phyloP scores from a whole-genome alignment of 2,888 invertebrate genomes.

The Apocheima hispidaria region DNA sequence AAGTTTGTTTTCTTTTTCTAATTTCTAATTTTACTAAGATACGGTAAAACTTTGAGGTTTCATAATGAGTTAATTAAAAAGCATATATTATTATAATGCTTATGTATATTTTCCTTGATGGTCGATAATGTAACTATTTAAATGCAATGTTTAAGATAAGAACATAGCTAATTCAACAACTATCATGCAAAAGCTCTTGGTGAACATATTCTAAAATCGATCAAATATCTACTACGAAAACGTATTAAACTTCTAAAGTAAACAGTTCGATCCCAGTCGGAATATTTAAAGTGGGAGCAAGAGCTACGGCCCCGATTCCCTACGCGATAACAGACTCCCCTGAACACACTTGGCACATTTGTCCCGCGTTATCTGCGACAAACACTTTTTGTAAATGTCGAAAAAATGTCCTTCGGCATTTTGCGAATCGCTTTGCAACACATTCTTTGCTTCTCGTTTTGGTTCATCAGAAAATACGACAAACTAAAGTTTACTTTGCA shows the following conservation, averaged over 20 bases:
- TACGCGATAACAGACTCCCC: slow-evolving; percentile 61
- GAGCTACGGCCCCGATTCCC: slow-evolving; percentile 59
- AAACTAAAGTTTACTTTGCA: background rate
- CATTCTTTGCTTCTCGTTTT: slow-evolving; percentile 6
- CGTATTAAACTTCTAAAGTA: slow-evolving; percentile 7
- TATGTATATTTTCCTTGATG: too few species aligned
- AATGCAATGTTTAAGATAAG: too few species aligned
- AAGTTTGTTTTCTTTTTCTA: too few species aligned
- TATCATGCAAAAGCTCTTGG: too few species aligned
- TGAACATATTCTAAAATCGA: background rate
- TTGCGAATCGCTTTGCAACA: slow-evolving; percentile 30
- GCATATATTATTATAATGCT: too few species aligned
- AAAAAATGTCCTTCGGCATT: slow-evolving; percentile 45
- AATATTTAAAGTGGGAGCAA: slow-evolving; percentile 45
- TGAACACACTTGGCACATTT: slow-evolving; percentile 60
- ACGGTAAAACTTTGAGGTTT: too few species aligned
- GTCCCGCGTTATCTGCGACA: slow-evolving; percentile 67
- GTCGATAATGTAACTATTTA: too few species aligned
- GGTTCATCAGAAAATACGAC: background rate
- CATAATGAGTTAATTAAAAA: too few species aligned
- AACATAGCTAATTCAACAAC: too few species aligned
- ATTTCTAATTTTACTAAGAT: too few species aligned
- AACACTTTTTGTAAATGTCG: slow-evolving; percentile 59
- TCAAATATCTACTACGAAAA: slow-evolving; percentile 5
- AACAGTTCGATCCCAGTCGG: slow-evolving; percentile 34